Base-by-base conservation (phyloP, 2,797 vertebrate genomes). In the Staurois parvus region DNA sequence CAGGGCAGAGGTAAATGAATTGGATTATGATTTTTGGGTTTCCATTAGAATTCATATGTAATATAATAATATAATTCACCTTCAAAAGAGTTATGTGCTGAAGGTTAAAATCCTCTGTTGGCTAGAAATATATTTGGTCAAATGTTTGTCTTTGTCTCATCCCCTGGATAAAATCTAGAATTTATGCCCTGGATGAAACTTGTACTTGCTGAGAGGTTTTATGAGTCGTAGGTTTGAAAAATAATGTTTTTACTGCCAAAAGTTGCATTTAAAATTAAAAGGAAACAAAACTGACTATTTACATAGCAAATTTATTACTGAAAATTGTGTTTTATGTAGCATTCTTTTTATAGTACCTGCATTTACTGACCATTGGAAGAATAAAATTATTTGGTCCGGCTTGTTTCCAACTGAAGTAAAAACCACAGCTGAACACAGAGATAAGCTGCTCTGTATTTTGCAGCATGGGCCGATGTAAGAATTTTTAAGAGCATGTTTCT, bases 401-500 rank as follows among this genome's bases (percentile, higher is more conserved):
- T 24, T 52, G 19, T 19, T 32, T 67, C 37, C 26, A 42, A 7
- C 11, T 59, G 19, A 24, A 68, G 26, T 67, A 59, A n/a, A 52
- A 67, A 28, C 32, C 62, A 42, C 24, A 48, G 45, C 28, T 29
- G 28, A 32, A 68, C 29, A 17, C 17, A 12, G n/a, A 48, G 64
- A 17, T 67, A 34, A 42, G 26, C 13, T 5, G 21, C 34, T 26
- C 19, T 40, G 52, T 34, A 59, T 66, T 79, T 64, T 79, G 32
- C 40, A 37, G 42, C 32, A 30, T 64, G 15, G 32, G 37, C 34
- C 40, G 45, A n/a, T 32, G 17, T 68, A 72, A 72, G 64, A 45
- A 62, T 62, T 77, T 77, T 40, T 12, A 59, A 59, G 42, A 76
- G 8, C 66, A 3, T 64, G 32, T 52, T 79, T 79, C 62, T 48